Conservation (phyloP, 1,140 invertebrate genomes). For the Camponotus pennsylvanicus region DNA sequence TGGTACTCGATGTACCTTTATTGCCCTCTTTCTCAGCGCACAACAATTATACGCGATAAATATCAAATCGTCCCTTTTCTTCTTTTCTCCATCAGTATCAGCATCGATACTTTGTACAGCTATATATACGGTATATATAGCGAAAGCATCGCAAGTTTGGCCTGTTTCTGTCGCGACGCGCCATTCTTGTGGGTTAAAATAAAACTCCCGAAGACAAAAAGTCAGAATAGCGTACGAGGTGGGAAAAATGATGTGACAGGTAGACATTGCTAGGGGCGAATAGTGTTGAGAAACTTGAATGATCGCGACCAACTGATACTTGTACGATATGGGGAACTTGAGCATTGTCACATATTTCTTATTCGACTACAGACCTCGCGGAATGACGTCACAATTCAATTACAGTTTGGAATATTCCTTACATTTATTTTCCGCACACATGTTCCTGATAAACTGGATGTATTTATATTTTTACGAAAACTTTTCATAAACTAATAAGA, state of each 20-base stretch:
- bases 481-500: neutral
- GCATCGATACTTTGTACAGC: neutral
- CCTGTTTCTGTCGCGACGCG: neutral
- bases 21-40: neutral
- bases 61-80: neutral
- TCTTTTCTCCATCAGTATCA: neutral
- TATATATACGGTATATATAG: neutral
- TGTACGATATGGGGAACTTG: constrained; percentile 41
- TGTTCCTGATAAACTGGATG: neutral
- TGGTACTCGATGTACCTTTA: neutral
- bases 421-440: neutral
- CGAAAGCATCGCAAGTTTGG: neutral
- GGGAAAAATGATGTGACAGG: neutral
- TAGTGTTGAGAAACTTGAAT: constrained; percentile 62
- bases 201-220: constrained; percentile 53
- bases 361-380: neutral
- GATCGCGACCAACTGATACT: constrained; percentile 62
- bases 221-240: constrained; percentile 8
- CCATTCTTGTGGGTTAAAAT: constrained; percentile 3
- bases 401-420: neutral
- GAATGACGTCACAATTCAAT: constrained; percentile 16
- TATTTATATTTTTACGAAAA: neutral
- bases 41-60: neutral
- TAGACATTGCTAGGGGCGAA: constrained; percentile 58
- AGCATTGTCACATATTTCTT: constrained; percentile 20